Percentiles rank a stretch among this genome's conserved stretches.
Conservation (phyloP, 2,113 vertebrate genomes). For the Pelecanus crispus region DNA sequence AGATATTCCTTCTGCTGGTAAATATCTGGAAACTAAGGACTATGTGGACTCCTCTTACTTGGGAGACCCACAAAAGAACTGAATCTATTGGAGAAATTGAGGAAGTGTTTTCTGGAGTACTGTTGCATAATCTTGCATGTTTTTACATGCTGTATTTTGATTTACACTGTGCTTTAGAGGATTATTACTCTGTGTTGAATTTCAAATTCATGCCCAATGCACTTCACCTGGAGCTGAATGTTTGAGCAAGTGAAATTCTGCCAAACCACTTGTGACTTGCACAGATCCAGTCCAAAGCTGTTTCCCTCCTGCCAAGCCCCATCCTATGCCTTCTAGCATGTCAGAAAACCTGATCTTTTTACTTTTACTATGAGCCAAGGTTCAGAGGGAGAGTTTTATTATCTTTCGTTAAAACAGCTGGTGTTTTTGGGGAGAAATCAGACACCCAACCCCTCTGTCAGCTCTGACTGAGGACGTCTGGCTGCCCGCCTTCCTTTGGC, state of each 20-base stretch:
- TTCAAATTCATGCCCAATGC: not conserved
- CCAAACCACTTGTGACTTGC: not conserved
- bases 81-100: not conserved
- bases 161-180: not conserved
- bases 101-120: not conserved
- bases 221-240: not conserved
- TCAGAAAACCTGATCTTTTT: not conserved
- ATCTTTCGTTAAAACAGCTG: not conserved
- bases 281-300: not conserved
- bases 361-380: not conserved
- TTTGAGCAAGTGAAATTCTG: not conserved
- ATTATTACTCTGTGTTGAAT: not conserved
- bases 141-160: conserved; percentile 11
- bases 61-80: not conserved
- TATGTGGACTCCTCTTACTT: not conserved
- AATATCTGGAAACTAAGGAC: not conserved
- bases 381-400: not conserved
- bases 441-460: not conserved
- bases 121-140: not conserved
- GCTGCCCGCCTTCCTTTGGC: not conserved
- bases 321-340: not conserved
- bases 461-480: not conserved
- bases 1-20: not conserved
- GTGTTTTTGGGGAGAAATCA: not conserved
- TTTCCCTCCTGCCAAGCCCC: not conserved